Base-by-base conservation (phyloP, 2,888 invertebrate genomes). In the Zygothrica quintamaculata region DNA sequence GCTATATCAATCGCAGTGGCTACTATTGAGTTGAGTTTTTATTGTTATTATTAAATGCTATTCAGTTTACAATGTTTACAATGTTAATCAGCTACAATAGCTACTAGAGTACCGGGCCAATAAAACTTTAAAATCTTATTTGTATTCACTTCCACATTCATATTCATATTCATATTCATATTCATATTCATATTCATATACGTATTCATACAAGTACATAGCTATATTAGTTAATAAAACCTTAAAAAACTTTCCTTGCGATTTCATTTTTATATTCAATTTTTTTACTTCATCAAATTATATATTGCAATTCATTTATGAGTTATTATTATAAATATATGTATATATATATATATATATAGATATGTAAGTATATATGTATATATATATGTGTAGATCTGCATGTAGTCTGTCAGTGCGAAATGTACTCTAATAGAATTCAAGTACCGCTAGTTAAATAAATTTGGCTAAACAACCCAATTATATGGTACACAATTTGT, bases 1-100 rank as follows among this genome's bases (percentile, higher is more conserved):
- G 90, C 55, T 90, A 92, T 59, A 90, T 92, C 25, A 86, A 88
- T 73, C 89, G 89, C 60, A 88, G 89, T 56, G 91, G 91, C 26
- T 91, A 90, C 69, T 91, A 90, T 76, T 91, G 51, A 77, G 13
- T 47, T 43, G 13, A 13, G 34, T 34, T 40, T 68, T 84, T 79
- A 68, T 76, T 77, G 56, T 25, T 22, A 22, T n/a, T n/a, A 18
- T 53, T 56, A 67, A 40, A 76, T 44, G 34, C 40, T 56, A 46
- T 62, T 70, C 40, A 59, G 48, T 58, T 75, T 56, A 65, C 60
- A 82, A 55, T 51, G 36, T 29, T 60, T 53, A 59, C 39, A 43
- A 26, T 48, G 39, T 34, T 62, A 29, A 33, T 56, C 29, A 36
- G n/a, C 13, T 7, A 33, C 12, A 43, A 15, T 37, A 31, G 16